phyloP scores from a whole-genome alignment of 1,140 invertebrate genomes.

The Chrysomallon squamiferum region DNA sequence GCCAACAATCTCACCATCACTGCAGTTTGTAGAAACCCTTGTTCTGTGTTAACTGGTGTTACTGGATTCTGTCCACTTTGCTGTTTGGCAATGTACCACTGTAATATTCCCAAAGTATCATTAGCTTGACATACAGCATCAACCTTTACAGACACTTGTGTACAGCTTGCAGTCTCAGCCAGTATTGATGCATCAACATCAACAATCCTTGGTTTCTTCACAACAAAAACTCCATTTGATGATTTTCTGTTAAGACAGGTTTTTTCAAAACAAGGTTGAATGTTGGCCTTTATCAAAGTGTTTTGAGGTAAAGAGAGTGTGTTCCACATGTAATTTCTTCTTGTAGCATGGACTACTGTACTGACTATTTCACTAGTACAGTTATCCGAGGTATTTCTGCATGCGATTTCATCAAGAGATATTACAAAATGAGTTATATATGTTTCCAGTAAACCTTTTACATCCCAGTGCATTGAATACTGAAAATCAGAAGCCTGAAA shows the following conservation, averaged over 20 bases:
- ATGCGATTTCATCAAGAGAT: not conserved
- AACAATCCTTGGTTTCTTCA: not conserved
- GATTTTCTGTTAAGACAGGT: not conserved
- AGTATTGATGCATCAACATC: not conserved
- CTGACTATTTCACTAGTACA: not conserved
- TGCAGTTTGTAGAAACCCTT: too few species aligned
- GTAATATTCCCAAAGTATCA: not conserved
- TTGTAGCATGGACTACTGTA: not conserved
- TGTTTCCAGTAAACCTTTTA: not conserved
- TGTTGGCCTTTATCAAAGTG: not conserved
- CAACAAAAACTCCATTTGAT: not conserved
- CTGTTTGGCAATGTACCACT: not conserved
- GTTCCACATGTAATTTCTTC: not conserved
- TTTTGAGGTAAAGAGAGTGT: not conserved
- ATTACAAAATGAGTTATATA: not conserved
- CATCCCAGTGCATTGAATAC: too few species aligned
- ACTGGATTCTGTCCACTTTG: not conserved
- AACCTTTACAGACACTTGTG: not conserved
- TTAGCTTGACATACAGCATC: not conserved
- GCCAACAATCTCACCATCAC: too few species aligned
- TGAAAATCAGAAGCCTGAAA: too few species aligned
- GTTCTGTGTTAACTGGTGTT: not conserved
- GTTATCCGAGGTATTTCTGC: not conserved
- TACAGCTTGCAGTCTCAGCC: not conserved
- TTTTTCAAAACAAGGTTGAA: not conserved